A percentile compares a stretch with the other conserved stretches of the same genome.
These are phyloP conservation scores for Stegana nigrithorax DNA, from an alignment of 2,888 invertebrate genomes.

Conservation along the genomic window DNA sequence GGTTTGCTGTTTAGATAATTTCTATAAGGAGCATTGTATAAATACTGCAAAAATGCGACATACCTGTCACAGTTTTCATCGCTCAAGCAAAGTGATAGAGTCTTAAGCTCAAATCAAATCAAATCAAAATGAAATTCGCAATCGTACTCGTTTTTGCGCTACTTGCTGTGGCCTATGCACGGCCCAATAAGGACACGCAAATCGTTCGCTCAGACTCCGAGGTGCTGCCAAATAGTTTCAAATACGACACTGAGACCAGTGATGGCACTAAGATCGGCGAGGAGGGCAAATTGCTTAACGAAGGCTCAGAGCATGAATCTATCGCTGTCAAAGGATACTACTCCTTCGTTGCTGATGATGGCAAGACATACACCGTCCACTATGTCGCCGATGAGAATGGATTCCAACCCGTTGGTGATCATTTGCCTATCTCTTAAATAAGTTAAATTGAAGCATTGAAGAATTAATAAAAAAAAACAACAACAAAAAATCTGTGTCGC, in stretches of 20 bases:
- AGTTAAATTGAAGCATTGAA: background rate
- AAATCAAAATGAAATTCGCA: conserved; percentile 44
- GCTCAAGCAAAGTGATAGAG: too few species aligned
- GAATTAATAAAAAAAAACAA: background rate
- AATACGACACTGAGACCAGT: conserved; percentile 64
- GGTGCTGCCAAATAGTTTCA: background rate
- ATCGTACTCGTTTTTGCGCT: conserved; percentile 46
- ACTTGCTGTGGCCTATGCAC: conserved; percentile 45
- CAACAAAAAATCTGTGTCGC: background rate
- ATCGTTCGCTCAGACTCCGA: conserved; percentile 33
- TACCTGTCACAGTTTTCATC: too few species aligned
- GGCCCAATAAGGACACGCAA: conserved; percentile 46
- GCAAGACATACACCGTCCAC: conserved; percentile 72
- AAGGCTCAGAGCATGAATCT: conserved; percentile 71
- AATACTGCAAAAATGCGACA: too few species aligned
- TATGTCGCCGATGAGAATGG: conserved; percentile 67
- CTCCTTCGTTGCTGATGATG: conserved; percentile 72
- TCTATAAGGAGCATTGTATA: too few species aligned
- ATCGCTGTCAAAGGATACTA: conserved; percentile 71
- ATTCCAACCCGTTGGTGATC: conserved; percentile 70
- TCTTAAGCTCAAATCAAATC: background rate
- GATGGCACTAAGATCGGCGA: conserved; percentile 71
- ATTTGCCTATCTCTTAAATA: too few species aligned
- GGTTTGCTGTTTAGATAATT: too few species aligned
- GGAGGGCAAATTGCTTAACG: conserved; percentile 70